Conservation (phyloP, 2,888 invertebrate genomes). For the Campaea margaritaria region DNA sequence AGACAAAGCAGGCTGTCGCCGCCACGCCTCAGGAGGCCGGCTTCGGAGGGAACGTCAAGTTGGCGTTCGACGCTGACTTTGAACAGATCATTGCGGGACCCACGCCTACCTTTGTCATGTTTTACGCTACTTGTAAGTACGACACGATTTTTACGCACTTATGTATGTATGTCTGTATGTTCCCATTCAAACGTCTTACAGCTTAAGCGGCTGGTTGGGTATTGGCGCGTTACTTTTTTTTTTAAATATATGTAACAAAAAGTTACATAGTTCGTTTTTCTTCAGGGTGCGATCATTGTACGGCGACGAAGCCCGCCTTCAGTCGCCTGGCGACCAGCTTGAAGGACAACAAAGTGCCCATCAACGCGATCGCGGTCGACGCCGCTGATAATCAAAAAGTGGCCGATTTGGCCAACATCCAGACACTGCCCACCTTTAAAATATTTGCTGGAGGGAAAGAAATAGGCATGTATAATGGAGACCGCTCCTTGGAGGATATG, state of each 20-base stretch:
- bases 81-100: slow-evolving; percentile 83
- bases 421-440: slow-evolving; percentile 89
- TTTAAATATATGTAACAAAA: no score
- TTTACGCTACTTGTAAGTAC: slow-evolving; percentile 89
- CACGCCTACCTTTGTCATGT: slow-evolving; percentile 89
- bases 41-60: slow-evolving; percentile 73
- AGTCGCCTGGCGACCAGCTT: slow-evolving; percentile 83
- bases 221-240: no score
- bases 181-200: no score
- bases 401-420: slow-evolving; percentile 85
- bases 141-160: no score
- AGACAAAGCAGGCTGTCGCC: slow-evolving; percentile 48
- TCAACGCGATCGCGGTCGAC: slow-evolving; percentile 86
- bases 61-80: slow-evolving; percentile 86
- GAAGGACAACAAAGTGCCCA: slow-evolving; percentile 64
- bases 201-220: no score
- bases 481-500: slow-evolving; percentile 83
- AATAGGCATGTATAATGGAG: slow-evolving; percentile 84
- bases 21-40: slow-evolving; percentile 65
- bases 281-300: slow-evolving; percentile 91
- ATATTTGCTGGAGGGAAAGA: slow-evolving; percentile 83
- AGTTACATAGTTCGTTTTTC: slow-evolving; percentile 3
- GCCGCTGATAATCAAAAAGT: slow-evolving; percentile 86
- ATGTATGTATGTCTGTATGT: no score
- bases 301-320: slow-evolving; percentile 88